Evolutionary conservation across 2,113 vertebrate genomes (phyloP), one percentile per base, ranked within the genome.

Genomic region (Willisornis vidua): DNA sequence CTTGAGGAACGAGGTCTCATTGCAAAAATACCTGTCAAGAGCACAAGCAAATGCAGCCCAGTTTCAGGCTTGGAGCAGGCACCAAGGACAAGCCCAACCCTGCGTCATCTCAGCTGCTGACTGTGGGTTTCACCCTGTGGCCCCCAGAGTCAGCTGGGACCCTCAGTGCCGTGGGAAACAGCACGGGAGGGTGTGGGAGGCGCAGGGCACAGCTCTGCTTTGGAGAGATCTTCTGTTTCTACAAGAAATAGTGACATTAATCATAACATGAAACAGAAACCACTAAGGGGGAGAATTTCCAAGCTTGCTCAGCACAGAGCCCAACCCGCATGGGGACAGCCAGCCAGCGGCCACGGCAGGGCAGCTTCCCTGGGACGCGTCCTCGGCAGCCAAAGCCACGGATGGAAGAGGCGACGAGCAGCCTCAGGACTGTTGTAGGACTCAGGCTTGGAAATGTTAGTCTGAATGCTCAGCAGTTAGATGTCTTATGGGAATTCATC

Each of bases 401-500:
- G 90, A 39, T 7, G 65, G 72, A 74, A 19, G 26, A 28, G 46
- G 61, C 0, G 1, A 65, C 0, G 8, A 86, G 89, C 68, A 80
- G 72, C 33, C n/a, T 52, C 83, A 8, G 39, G 82, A 58, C 7
- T 17, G 77, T 0, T 75, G 79, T 3, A 57, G 66, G 73, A 57
- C 61, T 57, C 1, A 0, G 70, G 59, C 41, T 67, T 90, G 83
- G 85, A 88, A 88, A 88, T 41, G 51, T 41, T 72, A 73, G 85
- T 67, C 88, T 80, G 46, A 61, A 65, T 0, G 2, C 94, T 84
- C 85, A 80, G 85, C 2, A 3, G 76, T 89, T 89, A 52, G 88
- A 94, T 25, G 46, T 82, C 92, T 95, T 85, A 88, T 68, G 78
- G 94, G 93, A 96, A 93, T 33, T 9, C 92, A 73, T 94, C 96